A percentile compares a stretch with the other conserved stretches of the same genome.
Conservation (phyloP, 2,888 invertebrate genomes). For the Subacronicta megacephala region DNA sequence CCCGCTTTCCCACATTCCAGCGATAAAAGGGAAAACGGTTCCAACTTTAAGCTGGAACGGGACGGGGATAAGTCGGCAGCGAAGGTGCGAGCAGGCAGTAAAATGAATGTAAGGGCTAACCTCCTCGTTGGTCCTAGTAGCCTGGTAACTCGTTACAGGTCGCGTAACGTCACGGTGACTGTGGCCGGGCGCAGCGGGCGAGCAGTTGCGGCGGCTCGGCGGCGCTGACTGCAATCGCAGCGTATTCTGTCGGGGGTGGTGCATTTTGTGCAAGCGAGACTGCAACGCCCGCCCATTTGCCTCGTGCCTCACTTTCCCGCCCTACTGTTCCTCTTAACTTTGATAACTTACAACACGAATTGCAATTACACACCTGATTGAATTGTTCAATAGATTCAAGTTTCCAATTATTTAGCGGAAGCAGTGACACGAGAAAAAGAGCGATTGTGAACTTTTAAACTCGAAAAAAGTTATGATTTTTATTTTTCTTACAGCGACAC, state of each 20-base stretch:
- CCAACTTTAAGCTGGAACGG: slow-evolving; percentile 68
- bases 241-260: slow-evolving; percentile 82
- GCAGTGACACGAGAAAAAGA: slow-evolving; percentile 1
- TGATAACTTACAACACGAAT: slow-evolving; percentile 69
- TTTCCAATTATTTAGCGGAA: slow-evolving; percentile 25
- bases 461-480: neutral
- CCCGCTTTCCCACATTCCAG: slow-evolving; percentile 87
- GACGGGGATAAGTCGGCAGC: slow-evolving; percentile 66
- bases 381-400: slow-evolving; percentile 45
- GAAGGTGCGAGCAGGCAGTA: slow-evolving; percentile 71
- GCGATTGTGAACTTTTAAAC: slow-evolving; percentile 15
- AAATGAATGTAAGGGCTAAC: slow-evolving; percentile 84
- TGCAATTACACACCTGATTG: slow-evolving; percentile 60
- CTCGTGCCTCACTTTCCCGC: slow-evolving; percentile 88
- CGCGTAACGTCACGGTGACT: slow-evolving; percentile 78
- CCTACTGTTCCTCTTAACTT: slow-evolving; percentile 79
- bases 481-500: neutral
- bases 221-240: slow-evolving; percentile 83
- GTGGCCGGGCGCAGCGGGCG: slow-evolving; percentile 74
- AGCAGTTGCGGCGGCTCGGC: slow-evolving; percentile 78
- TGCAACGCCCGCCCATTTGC: slow-evolving; percentile 86
- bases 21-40: slow-evolving; percentile 87
- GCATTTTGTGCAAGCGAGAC: slow-evolving; percentile 88
- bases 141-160: slow-evolving; percentile 88
- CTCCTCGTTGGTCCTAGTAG: slow-evolving; percentile 76